These are phyloP conservation scores for Eupithecia exiguata DNA, from an alignment of 2,888 invertebrate genomes.

Conservation along the genomic window DNA sequence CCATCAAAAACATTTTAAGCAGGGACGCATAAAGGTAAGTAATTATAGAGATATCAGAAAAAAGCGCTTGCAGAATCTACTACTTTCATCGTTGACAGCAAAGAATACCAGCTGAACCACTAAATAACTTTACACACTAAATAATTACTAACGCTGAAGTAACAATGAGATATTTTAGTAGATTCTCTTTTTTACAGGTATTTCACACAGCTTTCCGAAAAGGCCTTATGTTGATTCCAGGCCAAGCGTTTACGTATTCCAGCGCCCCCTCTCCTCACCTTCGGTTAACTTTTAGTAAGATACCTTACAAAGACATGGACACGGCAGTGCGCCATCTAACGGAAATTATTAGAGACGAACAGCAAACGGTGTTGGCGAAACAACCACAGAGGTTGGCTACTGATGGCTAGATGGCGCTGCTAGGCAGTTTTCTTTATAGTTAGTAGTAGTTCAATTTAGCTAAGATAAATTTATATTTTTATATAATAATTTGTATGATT, in stretches of 20 bases:
- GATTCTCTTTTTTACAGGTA: conserved; percentile 55
- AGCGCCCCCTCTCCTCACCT: conserved; percentile 86
- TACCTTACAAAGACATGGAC: conserved; percentile 86
- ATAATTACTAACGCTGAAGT: too few species aligned
- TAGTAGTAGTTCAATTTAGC: too few species aligned
- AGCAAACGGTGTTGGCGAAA: conserved; percentile 55
- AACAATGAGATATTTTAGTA: too few species aligned
- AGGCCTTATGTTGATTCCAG: conserved; percentile 88
- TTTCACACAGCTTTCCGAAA: conserved; percentile 85
- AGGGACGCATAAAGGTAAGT: too few species aligned
- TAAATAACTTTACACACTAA: too few species aligned
- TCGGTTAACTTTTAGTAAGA: conserved; percentile 88
- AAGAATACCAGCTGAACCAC: too few species aligned
- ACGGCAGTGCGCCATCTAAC: conserved; percentile 84
- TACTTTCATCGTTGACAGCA: too few species aligned
- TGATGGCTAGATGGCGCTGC: conserved; percentile 52
- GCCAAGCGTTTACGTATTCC: conserved; percentile 87
- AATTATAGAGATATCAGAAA: too few species aligned
- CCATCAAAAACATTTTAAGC: too few species aligned
- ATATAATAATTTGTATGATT: too few species aligned
- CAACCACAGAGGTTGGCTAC: conserved; percentile 57
- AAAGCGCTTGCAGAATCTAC: too few species aligned
- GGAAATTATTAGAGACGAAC: conserved; percentile 85
- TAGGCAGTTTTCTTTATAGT: background rate
- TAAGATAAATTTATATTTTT: too few species aligned